These are phyloP conservation scores for Brevimyrus niger DNA, from an alignment of 2,113 vertebrate genomes.

Conservation along the genomic window DNA sequence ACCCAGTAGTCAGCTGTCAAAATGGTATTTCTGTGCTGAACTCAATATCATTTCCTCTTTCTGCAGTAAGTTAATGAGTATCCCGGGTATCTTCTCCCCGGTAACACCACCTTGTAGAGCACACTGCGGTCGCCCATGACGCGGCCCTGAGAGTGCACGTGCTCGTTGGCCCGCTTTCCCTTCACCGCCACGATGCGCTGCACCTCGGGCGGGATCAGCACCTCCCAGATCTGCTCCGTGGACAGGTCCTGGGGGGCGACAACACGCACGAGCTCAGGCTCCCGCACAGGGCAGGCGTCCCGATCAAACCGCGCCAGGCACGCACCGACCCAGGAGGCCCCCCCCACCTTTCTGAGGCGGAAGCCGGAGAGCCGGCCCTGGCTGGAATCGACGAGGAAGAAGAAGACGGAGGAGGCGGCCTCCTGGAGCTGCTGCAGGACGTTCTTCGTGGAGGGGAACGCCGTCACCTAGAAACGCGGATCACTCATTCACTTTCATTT, in stretches of 20 bases:
- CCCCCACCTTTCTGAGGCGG: slow-evolving; percentile 72
- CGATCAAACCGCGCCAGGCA: background rate
- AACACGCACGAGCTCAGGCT: background rate
- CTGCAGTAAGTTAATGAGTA: background rate
- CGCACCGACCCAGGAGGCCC: background rate
- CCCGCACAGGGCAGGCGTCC: background rate
- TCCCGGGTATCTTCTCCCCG: no score
- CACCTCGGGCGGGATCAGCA: slow-evolving; percentile 72
- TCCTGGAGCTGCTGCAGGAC: slow-evolving; percentile 87
- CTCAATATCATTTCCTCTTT: background rate
- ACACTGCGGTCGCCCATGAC: slow-evolving; percentile 98
- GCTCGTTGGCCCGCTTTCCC: slow-evolving; percentile 85
- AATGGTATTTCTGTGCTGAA: background rate
- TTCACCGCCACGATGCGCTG: slow-evolving; percentile 82
- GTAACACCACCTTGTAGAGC: slow-evolving; percentile 81
- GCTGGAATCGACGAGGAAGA: slow-evolving; percentile 79
- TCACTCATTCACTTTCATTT: background rate
- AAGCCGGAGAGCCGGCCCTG: slow-evolving; percentile 80
- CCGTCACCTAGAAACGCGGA: slow-evolving; percentile 66
- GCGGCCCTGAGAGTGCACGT: slow-evolving; percentile 92
- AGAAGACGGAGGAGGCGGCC: slow-evolving; percentile 80
- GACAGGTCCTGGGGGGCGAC: slow-evolving; percentile 68
- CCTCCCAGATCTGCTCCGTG: slow-evolving; percentile 86
- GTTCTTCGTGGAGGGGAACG: slow-evolving; percentile 87
- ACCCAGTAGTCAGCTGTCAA: background rate